Conservation (phyloP, 2,113 vertebrate species). For the Hemichromis elongatus region DNA sequence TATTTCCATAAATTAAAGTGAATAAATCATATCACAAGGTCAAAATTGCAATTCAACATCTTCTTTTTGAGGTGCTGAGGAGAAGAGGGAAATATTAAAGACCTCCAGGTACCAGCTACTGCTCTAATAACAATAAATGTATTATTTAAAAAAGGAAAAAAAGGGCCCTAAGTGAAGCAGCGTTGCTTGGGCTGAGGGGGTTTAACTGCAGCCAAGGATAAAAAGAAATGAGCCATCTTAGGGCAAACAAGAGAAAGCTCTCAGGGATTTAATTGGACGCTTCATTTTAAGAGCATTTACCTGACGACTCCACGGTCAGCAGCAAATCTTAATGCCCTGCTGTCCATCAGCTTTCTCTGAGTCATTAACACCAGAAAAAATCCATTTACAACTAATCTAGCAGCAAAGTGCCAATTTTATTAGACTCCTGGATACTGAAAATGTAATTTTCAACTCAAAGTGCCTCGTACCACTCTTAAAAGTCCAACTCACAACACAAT, state of each 20-base stretch:
- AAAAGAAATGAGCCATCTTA: neutral
- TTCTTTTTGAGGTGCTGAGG: neutral
- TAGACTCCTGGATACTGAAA: neutral
- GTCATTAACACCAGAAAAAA: slow-evolving; percentile 27
- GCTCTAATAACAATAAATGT: neutral
- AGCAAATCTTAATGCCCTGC: slow-evolving; percentile 5
- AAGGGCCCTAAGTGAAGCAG: neutral
- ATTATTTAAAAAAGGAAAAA: neutral
- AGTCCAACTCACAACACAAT: neutral
- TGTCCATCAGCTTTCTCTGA: slow-evolving; percentile 22
- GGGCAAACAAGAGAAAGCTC: slow-evolving; percentile 7
- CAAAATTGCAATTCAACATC: neutral
- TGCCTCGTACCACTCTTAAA: neutral
- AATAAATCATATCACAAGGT: neutral
- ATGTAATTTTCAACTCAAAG: slow-evolving; percentile 3
- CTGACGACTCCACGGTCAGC: neutral
- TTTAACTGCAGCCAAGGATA: neutral
- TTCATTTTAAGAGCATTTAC: slow-evolving; percentile 12
- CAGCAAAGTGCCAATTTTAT: slow-evolving; percentile 29
- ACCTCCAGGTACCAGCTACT: neutral
- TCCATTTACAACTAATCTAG: slow-evolving; percentile 29
- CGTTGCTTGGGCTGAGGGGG: neutral
- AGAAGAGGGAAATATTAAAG: neutral
- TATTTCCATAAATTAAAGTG: neutral
- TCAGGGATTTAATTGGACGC: neutral